phyloP scores from a whole-genome alignment of 2,888 invertebrate species.

The Perizoma flavofasciatum region DNA sequence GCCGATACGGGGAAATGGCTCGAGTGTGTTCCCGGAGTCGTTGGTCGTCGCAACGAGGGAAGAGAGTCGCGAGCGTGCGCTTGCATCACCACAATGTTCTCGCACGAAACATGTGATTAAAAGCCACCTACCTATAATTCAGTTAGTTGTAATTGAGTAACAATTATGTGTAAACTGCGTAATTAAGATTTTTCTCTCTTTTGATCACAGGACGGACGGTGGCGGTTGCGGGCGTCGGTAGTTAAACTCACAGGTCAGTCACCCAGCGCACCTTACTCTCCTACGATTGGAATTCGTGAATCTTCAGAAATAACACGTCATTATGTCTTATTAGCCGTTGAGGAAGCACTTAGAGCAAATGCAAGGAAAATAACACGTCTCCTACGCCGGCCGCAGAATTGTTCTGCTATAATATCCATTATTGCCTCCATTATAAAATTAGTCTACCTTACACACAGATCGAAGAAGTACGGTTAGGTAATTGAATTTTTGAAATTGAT shows the following conservation, averaged over 20 bases:
- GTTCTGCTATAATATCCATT: slow-evolving; percentile 63
- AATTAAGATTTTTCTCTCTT: slow-evolving; percentile 67
- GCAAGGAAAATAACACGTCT: slow-evolving; percentile 74
- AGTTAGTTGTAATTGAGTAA: slow-evolving; percentile 65
- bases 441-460: slow-evolving; percentile 50
- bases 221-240: slow-evolving; percentile 64
- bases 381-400: slow-evolving; percentile 53
- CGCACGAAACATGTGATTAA: slow-evolving; percentile 55
- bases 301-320: slow-evolving; percentile 79
- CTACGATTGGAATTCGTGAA: slow-evolving; percentile 77
- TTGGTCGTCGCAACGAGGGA: slow-evolving; percentile 39
- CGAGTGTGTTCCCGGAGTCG: slow-evolving; percentile 41
- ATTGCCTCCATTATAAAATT: slow-evolving; percentile 67
- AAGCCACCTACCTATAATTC: slow-evolving; percentile 59
- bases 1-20: slow-evolving; percentile 52
- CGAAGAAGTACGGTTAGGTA: slow-evolving; percentile 16
- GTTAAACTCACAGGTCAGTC: slow-evolving; percentile 72
- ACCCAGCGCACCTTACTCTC: slow-evolving; percentile 66
- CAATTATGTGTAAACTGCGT: slow-evolving; percentile 61
- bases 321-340: slow-evolving; percentile 77
- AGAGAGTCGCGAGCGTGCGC: slow-evolving; percentile 50
- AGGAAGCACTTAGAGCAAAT: slow-evolving; percentile 78
- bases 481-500: slow-evolving; percentile 31
- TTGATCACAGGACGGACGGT: slow-evolving; percentile 70
- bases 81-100: slow-evolving; percentile 42